Base-by-base conservation (phyloP, 2,797 vertebrate species). In the Typhlichthys eigenmanni region DNA sequence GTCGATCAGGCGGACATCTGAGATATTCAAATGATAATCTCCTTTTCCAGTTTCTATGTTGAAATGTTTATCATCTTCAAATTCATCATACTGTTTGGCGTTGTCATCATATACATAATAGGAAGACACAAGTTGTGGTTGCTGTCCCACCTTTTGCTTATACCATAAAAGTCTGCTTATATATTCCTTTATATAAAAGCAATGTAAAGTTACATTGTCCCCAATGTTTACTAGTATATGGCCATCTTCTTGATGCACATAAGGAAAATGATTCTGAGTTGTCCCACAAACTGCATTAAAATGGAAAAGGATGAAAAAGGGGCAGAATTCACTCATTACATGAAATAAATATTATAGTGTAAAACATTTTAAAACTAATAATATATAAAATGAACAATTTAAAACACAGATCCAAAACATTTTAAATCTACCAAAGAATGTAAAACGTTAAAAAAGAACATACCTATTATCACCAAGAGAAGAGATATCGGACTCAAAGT, bases 21-120 rank as follows among this genome's bases (percentile, higher is more conserved):
- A 76, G 1, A 86, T 83, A 4, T 48, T 75, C 46, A 86, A 62
- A 55, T 76, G n/a, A 52, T 73, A 81, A 0, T 55, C 66, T 0
- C 57, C 59, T 0, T 1, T 1, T 45, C 7, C 0, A 13, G 1
- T 34, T 1, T 72, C 38, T 2, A 80, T 7, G 10, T 2, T 46
- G 55, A 78, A 68, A 7, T 73, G 75, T 10, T 13, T 10, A 24
- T 72, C 19, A 1, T 62, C 47, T 13, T 56, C 58, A 6, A 74
- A 66, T 51, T 83, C 64, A 17, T 74, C 29, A 6, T 5, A 2
- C 7, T 82, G 68, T 0, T 0, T 1, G 4, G 54, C 47, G 0
- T 6, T 1, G 13, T 2, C 5, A 0, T 53, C 14, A 12, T 60
- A 38, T 9, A 55, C 62, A 34, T 58, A 81, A 34, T 54, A 49